Evolutionary conservation across 2,888 invertebrate genomes (phyloP), one percentile per base, ranked within the genome.

Genomic region (Antitype chi): DNA sequence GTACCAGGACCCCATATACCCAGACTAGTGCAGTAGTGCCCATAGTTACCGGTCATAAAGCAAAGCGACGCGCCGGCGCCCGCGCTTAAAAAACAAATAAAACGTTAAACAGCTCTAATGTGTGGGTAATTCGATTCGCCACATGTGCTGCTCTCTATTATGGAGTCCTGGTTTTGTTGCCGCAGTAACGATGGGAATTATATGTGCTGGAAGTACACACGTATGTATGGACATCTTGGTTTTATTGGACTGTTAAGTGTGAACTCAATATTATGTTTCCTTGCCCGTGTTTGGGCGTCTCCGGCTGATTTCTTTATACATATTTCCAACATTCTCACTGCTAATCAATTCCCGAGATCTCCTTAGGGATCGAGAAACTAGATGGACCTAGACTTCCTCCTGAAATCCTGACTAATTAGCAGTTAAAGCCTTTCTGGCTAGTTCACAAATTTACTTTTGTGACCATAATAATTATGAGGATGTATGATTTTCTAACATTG

Each of bases 51-150:
- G 78, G 81, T 81, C 85, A 86, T 87, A 87, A 87, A 86, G 83
- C 72, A 85, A 77, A 70, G 75, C 80, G 87, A 79, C 81, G 76
- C 81, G 85, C 84, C 79, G 86, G 85, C 85, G 80, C 84, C 85
- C 78, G 83, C 82, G 87, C 74, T 82, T 72, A 86, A 87, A 86
- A 89, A 88, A 87, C 82, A 88, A 89, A 89, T 86, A 86, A 88
- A 85, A 83, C 81, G 75, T 82, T 86, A 82, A 88, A 88, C 85
- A 87, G 84, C 82, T 84, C 86, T 89, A 87, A 90, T 89, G 85
- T 85, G 85, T 88, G 87, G 85, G 87, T 90, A 90, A 90, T 90
- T 89, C 88, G 86, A 90, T 86, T 89, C 85, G 87, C 90, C 90
- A 88, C 88, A 89, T 87, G 87, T 90, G 90, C 83, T 77, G 72